phyloP scores from a whole-genome alignment of 2,888 invertebrate genomes.

The Chalcis sispes region DNA sequence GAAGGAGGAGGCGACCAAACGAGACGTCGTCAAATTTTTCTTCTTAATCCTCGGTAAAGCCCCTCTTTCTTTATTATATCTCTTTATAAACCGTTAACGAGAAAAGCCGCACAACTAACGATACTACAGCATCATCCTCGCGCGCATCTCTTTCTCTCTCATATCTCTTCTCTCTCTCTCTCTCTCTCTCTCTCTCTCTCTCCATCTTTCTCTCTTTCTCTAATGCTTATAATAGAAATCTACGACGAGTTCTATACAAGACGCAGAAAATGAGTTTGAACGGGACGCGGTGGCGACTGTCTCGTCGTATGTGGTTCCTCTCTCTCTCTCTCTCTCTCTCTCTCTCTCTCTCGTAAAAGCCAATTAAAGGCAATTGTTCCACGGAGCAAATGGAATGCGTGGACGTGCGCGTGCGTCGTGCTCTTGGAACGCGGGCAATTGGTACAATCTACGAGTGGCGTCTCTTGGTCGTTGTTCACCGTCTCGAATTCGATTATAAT shows the following conservation, averaged over 20 bases:
- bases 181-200: not conserved
- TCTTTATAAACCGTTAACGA: slow-evolving; percentile 26
- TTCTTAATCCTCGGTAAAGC: not conserved
- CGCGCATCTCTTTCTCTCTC: slow-evolving; percentile 5
- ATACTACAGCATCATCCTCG: not conserved
- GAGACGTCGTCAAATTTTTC: not conserved
- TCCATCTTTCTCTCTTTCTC: not conserved
- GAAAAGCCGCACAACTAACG: not conserved
- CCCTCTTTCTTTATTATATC: not conserved
- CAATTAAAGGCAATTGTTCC: slow-evolving; percentile 53
- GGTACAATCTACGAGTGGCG: slow-evolving; percentile 19
- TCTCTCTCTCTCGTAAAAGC: slow-evolving; percentile 27
- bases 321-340: no score
- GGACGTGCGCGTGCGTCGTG: slow-evolving; percentile 10
- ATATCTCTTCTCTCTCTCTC: not conserved
- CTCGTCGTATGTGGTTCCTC: no score
- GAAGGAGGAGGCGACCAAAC: not conserved
- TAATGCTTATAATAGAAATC: no score
- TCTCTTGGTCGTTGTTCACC: no score
- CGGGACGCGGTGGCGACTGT: not conserved
- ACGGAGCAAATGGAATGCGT: slow-evolving; percentile 48
- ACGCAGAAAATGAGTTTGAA: slow-evolving; percentile 4
- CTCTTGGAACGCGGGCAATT: not conserved
- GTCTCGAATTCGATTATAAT: no score
- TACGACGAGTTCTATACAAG: not conserved